A percentile compares a stretch with the other conserved stretches of the same genome.
Conservation (phyloP, 2,797 vertebrate genomes). For the Leucoraja ocellata region DNA sequence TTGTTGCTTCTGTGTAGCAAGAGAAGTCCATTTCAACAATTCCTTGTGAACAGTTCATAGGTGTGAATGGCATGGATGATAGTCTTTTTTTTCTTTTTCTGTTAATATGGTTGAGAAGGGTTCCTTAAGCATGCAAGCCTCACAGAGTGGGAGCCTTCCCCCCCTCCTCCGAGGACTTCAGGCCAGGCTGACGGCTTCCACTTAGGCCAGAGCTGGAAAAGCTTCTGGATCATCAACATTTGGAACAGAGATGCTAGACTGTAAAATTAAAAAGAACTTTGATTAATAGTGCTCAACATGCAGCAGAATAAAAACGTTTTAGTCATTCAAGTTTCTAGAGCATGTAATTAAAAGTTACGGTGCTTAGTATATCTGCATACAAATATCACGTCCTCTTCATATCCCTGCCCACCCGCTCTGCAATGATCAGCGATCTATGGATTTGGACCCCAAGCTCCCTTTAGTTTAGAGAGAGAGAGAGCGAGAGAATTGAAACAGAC, state of each 20-base stretch:
- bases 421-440: too few species aligned
- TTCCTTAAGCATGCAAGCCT: constrained; percentile 99
- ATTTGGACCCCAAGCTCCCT: too few species aligned
- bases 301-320: background rate
- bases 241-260: constrained; percentile 90
- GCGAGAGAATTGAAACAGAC: too few species aligned
- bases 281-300: constrained; percentile 39
- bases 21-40: constrained; percentile 84
- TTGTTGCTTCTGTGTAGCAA: constrained; percentile 95
- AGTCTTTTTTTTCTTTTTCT: constrained; percentile 71
- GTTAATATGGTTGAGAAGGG: constrained; percentile 79
- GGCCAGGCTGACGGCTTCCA: constrained; percentile 71
- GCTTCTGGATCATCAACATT: constrained; percentile 98
- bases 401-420: too few species aligned
- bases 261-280: constrained; percentile 47
- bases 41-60: constrained; percentile 78
- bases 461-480: too few species aligned
- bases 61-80: constrained; percentile 92
- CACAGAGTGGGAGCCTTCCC: constrained; percentile 73
- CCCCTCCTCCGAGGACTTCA: constrained; percentile 57
- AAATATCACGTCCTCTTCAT: too few species aligned
- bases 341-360: background rate
- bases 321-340: background rate
- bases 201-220: constrained; percentile 91
- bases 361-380: too few species aligned